These are phyloP conservation scores for Amiota communis DNA, from an alignment of 2,888 invertebrate species.

Conservation along the genomic window DNA sequence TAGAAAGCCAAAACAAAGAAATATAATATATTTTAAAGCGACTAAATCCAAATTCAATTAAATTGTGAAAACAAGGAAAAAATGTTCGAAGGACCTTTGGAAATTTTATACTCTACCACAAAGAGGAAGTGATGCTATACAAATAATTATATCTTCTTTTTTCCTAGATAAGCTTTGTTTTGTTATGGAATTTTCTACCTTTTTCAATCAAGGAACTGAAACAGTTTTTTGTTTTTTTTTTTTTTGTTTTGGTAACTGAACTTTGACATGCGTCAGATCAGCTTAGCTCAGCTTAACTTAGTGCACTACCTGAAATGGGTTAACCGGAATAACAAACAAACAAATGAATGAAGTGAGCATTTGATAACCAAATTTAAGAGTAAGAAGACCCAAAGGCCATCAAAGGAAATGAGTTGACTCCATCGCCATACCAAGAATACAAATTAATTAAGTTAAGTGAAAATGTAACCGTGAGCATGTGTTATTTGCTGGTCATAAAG, in stretches of 20 bases:
- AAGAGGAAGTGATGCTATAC: too few species aligned
- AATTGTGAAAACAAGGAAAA: neutral
- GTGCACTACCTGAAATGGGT: constrained; percentile 11
- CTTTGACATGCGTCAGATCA: constrained; percentile 18
- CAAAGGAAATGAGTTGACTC: neutral
- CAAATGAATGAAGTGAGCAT: neutral
- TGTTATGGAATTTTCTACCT: neutral
- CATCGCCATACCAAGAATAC: neutral
- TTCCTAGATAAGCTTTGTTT: too few species aligned
- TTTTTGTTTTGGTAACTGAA: neutral
- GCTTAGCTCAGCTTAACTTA: neutral
- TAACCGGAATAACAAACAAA: constrained; percentile 14
- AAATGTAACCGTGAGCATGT: neutral
- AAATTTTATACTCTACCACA: too few species aligned
- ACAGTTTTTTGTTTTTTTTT: neutral
- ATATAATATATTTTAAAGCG: neutral
- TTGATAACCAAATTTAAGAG: neutral
- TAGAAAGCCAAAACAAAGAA: too few species aligned
- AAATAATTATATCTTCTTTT: too few species aligned
- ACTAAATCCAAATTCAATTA: constrained; percentile 12
- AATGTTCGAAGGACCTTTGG: too few species aligned
- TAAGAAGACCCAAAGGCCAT: neutral
- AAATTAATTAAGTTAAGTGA: constrained; percentile 30
- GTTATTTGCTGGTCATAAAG: neutral
- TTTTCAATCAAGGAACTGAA: neutral